phyloP scores from a whole-genome alignment of 1,140 invertebrate species.

The Danaus melanippus region DNA sequence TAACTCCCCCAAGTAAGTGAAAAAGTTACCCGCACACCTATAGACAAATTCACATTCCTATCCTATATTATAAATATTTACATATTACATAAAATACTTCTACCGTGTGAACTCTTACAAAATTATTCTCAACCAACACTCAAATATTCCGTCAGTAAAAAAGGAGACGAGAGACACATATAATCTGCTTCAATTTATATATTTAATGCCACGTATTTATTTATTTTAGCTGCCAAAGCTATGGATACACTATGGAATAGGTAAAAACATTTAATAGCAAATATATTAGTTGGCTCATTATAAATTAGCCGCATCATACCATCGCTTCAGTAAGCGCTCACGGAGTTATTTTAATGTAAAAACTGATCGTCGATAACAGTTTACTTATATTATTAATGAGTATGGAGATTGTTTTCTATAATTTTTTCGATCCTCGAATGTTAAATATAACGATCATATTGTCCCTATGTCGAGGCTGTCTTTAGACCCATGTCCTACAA shows the following conservation, averaged over 20 bases:
- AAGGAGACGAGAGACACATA: slow-evolving; percentile 4
- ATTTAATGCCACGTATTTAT: slow-evolving; percentile 50
- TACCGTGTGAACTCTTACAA: neutral
- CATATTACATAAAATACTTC: slow-evolving; percentile 6
- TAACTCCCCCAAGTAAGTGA: slow-evolving; percentile 79
- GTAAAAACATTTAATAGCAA: slow-evolving; percentile 52
- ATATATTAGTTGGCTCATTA: slow-evolving; percentile 39
- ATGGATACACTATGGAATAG: slow-evolving; percentile 50
- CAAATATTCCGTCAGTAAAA: too few species aligned
- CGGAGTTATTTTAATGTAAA: slow-evolving; percentile 12
- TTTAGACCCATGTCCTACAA: neutral
- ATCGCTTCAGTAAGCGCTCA: slow-evolving; percentile 29
- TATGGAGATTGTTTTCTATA: too few species aligned
- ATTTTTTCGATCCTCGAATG: too few species aligned
- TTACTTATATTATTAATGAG: too few species aligned
- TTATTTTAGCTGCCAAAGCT: slow-evolving; percentile 56
- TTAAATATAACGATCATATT: too few species aligned
- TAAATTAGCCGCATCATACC: slow-evolving; percentile 28
- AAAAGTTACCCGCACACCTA: too few species aligned
- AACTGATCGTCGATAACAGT: too few species aligned
- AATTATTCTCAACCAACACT: too few species aligned
- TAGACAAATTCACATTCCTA: too few species aligned
- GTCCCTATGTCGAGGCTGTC: too few species aligned
- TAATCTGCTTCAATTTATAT: slow-evolving; percentile 17
- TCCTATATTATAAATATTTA: neutral